Evolutionary conservation across 1,140 invertebrate species (phyloP), one percentile per base, ranked within the genome.

Genomic region (Drosophila auraria): DNA sequence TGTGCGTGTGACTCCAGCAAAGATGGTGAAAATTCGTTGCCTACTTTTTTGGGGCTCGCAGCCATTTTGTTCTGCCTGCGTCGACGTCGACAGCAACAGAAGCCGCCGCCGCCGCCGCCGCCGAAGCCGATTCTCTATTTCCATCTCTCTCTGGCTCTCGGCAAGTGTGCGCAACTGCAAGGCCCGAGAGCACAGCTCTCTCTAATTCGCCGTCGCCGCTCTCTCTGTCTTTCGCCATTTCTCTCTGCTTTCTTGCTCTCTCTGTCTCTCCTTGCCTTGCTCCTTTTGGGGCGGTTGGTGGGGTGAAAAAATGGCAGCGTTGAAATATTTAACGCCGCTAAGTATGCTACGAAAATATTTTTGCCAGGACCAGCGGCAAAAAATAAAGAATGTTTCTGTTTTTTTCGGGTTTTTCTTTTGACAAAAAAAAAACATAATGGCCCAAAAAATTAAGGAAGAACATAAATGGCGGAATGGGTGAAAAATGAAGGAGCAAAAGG

Each of bases 261-360:
- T 11, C 47, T 42, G 30, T 61, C 49, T 30, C 23, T 47, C 25
- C n/a, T 42, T 78, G 53, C 42, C 42, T 56, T 17, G 27, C 25
- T 27, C 25, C 53, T 15, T 27, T 23, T 25, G 17, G 63, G 47
- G 44, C 17, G 17, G 5, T 33, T 54, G 47, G 42, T 49, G 59
- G 65, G 62, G 49, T 57, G 73, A 68, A 62, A 80, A 86, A 87
- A 87, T 87, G 83, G 83, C 77, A 83, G 80, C 84, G 84, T 87
- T 87, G 83, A 87, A 87, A 87, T 87, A 89, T 87, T 89, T 81
- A 87, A 89, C 84, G 81, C 81, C 78, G 81, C 78, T 89, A 87
- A 87, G 84, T 87, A 89, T 83, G 81, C 84, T 84, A 84, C 84
- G 50, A 89, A 81, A 89, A 89, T 84, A 78, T 74, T 80, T 45